Base-by-base conservation (phyloP, 2,888 invertebrate genomes). In the Plagodis dolabraria region DNA sequence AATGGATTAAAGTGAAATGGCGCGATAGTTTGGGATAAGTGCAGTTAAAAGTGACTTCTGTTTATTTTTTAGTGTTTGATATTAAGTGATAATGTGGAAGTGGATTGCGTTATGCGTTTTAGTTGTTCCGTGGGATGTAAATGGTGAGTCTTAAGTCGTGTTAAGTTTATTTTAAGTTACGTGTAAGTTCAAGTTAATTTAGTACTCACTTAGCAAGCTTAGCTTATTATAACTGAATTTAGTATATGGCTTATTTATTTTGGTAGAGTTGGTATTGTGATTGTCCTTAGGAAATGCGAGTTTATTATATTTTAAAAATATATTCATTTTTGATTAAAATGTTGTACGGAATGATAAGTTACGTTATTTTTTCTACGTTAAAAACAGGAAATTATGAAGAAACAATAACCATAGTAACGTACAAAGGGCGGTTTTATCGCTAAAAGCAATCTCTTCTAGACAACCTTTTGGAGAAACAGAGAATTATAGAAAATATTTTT, bases 21-120 rank as follows among this genome's bases (percentile, higher is more conserved):
- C 47, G 57, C 58, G 54, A 70, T 73, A 70, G 63, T 53, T 5
- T 54, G 12, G 35, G 57, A 56, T 46, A 49, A 62, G 56, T 64
- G 52, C 5, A 36, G 36, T 54, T 57, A 49, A 46, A 61, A 54
- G 50, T 53, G 51, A 64, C 69, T 57, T 69, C 51, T 62, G 60
- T 66, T 61, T 52, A 63, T 50, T 60, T 60, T 54, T 35, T 54
- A 49, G 55, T 59, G 54, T 51, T 60, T 55, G 60, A 60, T 48
- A 47, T 51, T 60, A 59, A 60, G 77, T 79, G 75, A 80, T 69
- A 68, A 80, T 80, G 80, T 71, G 69, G 67, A 64, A 64, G 59
- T 73, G 66, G 59, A 57, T 71, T 56, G 67, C 64, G 72, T 63
- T 68, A 52, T 66, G 69, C 66, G 60, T 71, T 73, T 60, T 67